phyloP scores from a whole-genome alignment of 2,888 invertebrate species.

The Zhengitettix transpicula region DNA sequence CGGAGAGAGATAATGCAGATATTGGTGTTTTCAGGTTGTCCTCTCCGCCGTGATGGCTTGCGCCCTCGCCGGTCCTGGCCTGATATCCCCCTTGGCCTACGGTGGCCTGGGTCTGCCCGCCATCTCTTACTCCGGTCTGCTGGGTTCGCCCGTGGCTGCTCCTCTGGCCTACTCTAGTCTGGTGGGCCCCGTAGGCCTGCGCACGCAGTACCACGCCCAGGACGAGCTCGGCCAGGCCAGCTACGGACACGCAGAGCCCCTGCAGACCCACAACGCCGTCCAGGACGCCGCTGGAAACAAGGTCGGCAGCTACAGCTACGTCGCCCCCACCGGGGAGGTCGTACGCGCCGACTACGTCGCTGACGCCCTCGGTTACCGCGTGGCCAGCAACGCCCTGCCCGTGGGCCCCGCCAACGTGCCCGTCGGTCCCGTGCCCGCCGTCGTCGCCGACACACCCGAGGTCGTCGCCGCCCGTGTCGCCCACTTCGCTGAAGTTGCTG shows the following conservation, averaged over 20 bases:
- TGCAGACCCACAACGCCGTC: constrained; percentile 16
- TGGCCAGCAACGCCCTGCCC: constrained; percentile 27
- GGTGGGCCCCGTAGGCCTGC: constrained; percentile 5
- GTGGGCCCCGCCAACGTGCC: constrained; percentile 6
- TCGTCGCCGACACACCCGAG: constrained; percentile 2
- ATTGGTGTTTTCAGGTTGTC: constrained; percentile 29
- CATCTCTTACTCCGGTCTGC: neutral
- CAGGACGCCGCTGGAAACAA: constrained; percentile 24
- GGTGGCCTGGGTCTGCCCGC: neutral
- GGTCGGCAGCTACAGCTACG: constrained; percentile 27
- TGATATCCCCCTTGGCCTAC: constrained; percentile 16
- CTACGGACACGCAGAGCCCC: constrained; percentile 16
- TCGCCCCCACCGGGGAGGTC: constrained; percentile 28
- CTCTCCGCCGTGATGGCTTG: constrained; percentile 32
- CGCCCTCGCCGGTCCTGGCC: constrained; percentile 18
- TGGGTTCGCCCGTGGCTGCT: constrained; percentile 4
- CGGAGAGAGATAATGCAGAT: neutral
- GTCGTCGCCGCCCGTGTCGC: constrained; percentile 15
- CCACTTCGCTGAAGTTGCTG: constrained; percentile 17
- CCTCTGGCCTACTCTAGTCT: constrained; percentile 4
- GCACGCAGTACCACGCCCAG: constrained; percentile 15
- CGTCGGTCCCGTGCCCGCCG: neutral
- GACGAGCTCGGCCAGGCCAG: constrained; percentile 19
- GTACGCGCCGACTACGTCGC: constrained; percentile 28
- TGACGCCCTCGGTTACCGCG: constrained; percentile 27